phyloP scores from a whole-genome alignment of 2,888 invertebrate species.

The Drosophila testacea region DNA sequence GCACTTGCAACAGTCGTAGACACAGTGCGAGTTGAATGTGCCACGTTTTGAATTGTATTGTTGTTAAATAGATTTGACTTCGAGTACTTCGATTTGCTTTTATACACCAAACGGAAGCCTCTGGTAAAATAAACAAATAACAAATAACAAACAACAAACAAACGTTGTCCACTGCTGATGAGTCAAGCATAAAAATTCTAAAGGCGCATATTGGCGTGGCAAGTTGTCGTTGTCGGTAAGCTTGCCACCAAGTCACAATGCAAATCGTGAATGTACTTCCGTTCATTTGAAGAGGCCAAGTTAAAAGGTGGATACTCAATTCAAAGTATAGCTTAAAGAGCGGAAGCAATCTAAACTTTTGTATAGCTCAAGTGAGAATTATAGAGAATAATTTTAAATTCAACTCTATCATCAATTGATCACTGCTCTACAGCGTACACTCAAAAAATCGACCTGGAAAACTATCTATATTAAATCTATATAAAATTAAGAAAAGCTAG shows the following conservation, averaged over 20 bases:
- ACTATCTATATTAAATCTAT: no score
- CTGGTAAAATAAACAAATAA: slow-evolving; percentile 40
- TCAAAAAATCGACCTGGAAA: no score
- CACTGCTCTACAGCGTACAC: no score
- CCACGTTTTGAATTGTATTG: slow-evolving; percentile 12
- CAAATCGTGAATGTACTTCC: slow-evolving; percentile 60
- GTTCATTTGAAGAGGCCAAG: slow-evolving; percentile 36
- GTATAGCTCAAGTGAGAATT: background rate
- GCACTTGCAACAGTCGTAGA: slow-evolving; percentile 52
- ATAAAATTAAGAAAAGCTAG: no score
- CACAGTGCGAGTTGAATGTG: slow-evolving; percentile 22
- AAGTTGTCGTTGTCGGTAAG: slow-evolving; percentile 19
- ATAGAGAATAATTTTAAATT: background rate
- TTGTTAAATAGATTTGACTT: slow-evolving; percentile 42
- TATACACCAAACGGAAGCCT: slow-evolving; percentile 52
- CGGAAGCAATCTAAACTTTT: slow-evolving; percentile 5
- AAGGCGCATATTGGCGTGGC: slow-evolving; percentile 39
- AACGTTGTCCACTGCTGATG: slow-evolving; percentile 44
- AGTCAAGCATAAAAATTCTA: slow-evolving; percentile 69
- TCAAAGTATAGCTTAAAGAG: slow-evolving; percentile 2
- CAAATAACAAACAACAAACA: slow-evolving; percentile 30
- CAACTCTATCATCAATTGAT: background rate
- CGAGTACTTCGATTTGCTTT: slow-evolving; percentile 25
- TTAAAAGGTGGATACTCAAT: background rate
- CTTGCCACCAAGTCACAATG: slow-evolving; percentile 43